A percentile compares a stretch with the other conserved stretches of the same genome.
Conservation (phyloP, 1,140 invertebrate genomes). For the Macrocentrus cingulum region DNA sequence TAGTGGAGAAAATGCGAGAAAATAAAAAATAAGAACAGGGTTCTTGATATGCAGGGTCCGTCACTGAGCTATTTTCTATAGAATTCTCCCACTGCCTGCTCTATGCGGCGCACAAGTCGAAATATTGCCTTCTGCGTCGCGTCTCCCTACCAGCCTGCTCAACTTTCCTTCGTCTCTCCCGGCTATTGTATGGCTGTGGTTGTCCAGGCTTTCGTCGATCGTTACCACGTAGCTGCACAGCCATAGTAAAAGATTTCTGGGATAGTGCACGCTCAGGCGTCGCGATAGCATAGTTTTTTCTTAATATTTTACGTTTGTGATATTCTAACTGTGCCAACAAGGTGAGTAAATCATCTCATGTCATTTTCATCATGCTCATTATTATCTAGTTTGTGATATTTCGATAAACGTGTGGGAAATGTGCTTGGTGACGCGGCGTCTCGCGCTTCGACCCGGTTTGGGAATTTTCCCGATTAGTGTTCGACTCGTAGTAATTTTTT, state of each 20-base stretch:
- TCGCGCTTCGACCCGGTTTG: neutral
- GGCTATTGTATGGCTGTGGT: slow-evolving; percentile 28
- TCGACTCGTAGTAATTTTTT: neutral
- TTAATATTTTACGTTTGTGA: slow-evolving; percentile 55
- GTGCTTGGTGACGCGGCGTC: slow-evolving; percentile 19
- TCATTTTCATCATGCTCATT: neutral
- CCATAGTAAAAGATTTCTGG: slow-evolving; percentile 56
- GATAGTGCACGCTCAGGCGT: slow-evolving; percentile 54
- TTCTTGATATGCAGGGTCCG: neutral
- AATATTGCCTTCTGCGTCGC: slow-evolving; percentile 41
- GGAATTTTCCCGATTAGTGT: neutral
- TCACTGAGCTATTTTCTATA: slow-evolving; percentile 7
- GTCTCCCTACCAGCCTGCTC: slow-evolving; percentile 34
- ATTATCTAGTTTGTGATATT: neutral
- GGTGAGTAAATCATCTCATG: slow-evolving; percentile 39
- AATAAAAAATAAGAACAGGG: neutral
- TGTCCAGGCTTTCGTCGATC: slow-evolving; percentile 41
- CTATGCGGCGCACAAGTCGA: slow-evolving; percentile 36
- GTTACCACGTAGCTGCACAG: slow-evolving; percentile 44
- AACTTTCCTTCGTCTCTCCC: slow-evolving; percentile 33
- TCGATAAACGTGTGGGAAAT: slow-evolving; percentile 17
- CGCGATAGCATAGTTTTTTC: slow-evolving; percentile 54
- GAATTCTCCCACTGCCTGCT: neutral
- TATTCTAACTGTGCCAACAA: slow-evolving; percentile 58
- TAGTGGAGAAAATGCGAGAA: neutral